Conservation (phyloP, 2,113 vertebrate species). For the Lepidothrix coronata region DNA sequence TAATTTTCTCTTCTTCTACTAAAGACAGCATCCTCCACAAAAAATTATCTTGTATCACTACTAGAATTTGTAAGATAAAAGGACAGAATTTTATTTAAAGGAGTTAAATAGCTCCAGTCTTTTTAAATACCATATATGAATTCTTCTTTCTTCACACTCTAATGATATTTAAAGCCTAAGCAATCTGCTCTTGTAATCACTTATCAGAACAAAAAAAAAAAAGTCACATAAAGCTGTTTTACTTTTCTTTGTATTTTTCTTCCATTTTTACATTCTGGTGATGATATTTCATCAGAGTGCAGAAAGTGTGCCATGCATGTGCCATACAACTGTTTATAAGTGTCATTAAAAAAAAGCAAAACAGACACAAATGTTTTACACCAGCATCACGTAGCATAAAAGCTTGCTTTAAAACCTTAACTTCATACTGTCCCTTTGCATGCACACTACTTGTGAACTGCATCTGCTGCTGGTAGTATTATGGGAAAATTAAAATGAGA, state of each 20-base stretch:
- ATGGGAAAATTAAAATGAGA: fast-evolving
- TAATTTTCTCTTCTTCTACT: not conserved
- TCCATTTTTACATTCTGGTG: not conserved
- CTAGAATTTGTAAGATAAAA: not conserved
- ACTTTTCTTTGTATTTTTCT: not conserved
- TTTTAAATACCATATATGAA: not conserved
- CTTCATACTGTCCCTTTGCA: not conserved
- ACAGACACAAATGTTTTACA: not conserved
- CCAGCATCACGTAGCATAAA: not conserved
- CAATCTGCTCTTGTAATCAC: not conserved
- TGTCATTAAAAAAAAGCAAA: not conserved
- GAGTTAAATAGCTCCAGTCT: not conserved
- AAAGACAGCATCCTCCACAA: not conserved
- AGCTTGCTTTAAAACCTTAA: not conserved
- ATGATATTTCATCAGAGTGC: fast-evolving
- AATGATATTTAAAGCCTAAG: not conserved
- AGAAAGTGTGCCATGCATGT: fast-evolving
- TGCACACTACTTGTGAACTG: fast-evolving
- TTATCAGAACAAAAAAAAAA: not conserved
- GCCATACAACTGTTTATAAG: not conserved
- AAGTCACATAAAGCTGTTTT: fast-evolving
- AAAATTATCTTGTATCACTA: not conserved
- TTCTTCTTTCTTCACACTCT: not conserved
- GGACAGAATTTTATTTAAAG: not conserved
- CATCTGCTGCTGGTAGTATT: not conserved